Evolutionary conservation across 2,113 vertebrate species (phyloP), one percentile per base, ranked within the genome.

Genomic region (Odocoileus hemionus): DNA sequence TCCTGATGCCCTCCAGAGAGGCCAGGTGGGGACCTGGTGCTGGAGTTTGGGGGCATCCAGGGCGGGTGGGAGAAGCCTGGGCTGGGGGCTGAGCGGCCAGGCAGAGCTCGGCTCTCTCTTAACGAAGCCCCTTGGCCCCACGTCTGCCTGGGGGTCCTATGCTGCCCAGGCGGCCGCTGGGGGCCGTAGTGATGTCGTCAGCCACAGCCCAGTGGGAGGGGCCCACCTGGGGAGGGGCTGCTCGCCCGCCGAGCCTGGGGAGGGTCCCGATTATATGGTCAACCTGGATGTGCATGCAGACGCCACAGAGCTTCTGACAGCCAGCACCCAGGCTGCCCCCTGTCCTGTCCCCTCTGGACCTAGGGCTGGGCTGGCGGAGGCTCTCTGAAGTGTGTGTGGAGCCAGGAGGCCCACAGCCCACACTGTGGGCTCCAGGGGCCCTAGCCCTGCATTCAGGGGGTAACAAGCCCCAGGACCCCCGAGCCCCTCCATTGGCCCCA

Each of bases 181-280:
- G 47, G 28, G 78, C 78, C 3, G 3, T 47, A 80, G 10, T 80
- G 45, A 70, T 39, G n/a, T 70, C 1, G 0, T 12, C 5, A 78
- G 25, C 28, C 28, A 74, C 67, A 74, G 67, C n/a, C 67, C 19
- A 39, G 67, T 14, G 17, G 67, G n/a, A 39, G n/a, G 67, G 67
- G 11, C 47, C 47, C 2, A 1, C 45, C 47, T 80, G 28, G 28
- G 47, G 17, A 21, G 1, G 45, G 28, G 28, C 78, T 80, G 78
- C 17, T 52, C 3, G 0, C 47, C 47, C 0, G 3, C 47, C 0
- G 2, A 52, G 47, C 30, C 47, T 52, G 19, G 47, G 47, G 43
- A 52, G 47, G 10, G 30, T 52, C 30, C 30, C 1, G 1, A 23
- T 33, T 47, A 23, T 0, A 2, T 54, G 30, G 3, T 52, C 30